Conservation (phyloP, 2,113 vertebrate genomes). For the Psittacus erithacus region DNA sequence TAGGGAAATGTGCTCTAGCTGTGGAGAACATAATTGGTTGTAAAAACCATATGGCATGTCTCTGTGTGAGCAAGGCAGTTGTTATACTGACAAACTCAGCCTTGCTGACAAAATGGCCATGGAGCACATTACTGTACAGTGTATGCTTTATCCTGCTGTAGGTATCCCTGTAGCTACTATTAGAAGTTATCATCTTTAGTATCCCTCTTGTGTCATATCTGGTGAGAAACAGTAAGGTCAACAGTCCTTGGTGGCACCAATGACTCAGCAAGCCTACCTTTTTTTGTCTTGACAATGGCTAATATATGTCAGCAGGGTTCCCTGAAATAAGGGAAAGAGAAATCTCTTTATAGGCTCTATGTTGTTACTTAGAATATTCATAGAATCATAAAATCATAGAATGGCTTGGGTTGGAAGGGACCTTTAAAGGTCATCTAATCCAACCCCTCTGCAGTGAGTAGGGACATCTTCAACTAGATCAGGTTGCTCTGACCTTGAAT, state of each 20-base stretch:
- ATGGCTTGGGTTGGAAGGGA: background rate
- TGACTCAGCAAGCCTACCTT: background rate
- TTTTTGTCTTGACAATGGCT: background rate
- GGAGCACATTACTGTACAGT: background rate
- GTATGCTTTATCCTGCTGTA: background rate
- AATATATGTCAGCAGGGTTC: background rate
- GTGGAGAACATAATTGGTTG: slow-evolving; percentile 42
- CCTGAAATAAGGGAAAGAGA: background rate
- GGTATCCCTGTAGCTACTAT: background rate
- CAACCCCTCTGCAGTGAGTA: background rate
- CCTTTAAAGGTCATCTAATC: background rate
- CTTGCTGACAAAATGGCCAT: background rate
- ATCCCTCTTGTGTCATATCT: background rate
- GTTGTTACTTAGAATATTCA: background rate
- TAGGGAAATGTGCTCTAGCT: background rate
- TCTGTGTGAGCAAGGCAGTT: slow-evolving; percentile 44
- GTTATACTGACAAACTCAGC: slow-evolving; percentile 23
- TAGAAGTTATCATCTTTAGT: slow-evolving; percentile 4
- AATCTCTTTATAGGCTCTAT: background rate
- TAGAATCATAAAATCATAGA: background rate
- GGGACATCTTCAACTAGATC: background rate
- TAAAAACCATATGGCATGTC: slow-evolving; percentile 45
- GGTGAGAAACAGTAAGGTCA: slow-evolving; percentile 23
- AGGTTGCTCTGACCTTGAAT: background rate
- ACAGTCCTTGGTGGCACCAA: background rate